Conservation (phyloP, 2,888 invertebrate genomes). For the Ochlodes sylvanus region DNA sequence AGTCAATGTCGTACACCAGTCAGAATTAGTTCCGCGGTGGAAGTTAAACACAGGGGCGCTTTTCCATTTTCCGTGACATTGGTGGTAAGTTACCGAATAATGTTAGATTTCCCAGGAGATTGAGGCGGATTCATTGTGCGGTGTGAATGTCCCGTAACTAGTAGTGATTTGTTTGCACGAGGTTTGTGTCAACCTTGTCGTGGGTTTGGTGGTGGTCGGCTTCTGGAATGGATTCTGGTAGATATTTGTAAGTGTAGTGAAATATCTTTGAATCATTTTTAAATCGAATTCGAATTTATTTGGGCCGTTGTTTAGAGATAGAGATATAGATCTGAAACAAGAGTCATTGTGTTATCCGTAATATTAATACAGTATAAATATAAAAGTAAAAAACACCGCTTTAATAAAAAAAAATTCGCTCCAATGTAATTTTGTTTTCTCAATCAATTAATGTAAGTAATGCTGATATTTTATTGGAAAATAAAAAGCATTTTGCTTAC, state of each 20-base stretch:
- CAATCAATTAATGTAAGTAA: too few species aligned
- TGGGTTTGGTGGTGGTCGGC: neutral
- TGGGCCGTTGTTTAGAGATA: too few species aligned
- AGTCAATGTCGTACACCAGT: conserved; percentile 29
- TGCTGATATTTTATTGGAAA: too few species aligned
- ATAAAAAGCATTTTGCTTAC: neutral
- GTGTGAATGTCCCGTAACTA: conserved; percentile 43
- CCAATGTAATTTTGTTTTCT: neutral
- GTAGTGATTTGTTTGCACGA: conserved; percentile 37
- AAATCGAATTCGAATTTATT: too few species aligned
- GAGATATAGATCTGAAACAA: too few species aligned
- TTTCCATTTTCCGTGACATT: conserved; percentile 43
- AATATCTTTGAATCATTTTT: too few species aligned
- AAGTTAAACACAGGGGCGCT: conserved; percentile 40
- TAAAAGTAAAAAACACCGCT: too few species aligned
- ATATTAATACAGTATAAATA: too few species aligned
- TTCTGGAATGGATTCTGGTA: too few species aligned
- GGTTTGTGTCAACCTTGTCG: conserved; percentile 27
- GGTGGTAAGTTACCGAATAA: conserved; percentile 48
- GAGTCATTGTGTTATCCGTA: too few species aligned
- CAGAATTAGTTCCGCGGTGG: conserved; percentile 36
- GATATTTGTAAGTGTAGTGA: neutral
- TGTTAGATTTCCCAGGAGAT: conserved; percentile 51
- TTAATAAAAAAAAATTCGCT: neutral
- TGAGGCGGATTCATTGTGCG: conserved; percentile 46